phyloP scores from a whole-genome alignment of 2,888 invertebrate species.

The Brachyptera putata region DNA sequence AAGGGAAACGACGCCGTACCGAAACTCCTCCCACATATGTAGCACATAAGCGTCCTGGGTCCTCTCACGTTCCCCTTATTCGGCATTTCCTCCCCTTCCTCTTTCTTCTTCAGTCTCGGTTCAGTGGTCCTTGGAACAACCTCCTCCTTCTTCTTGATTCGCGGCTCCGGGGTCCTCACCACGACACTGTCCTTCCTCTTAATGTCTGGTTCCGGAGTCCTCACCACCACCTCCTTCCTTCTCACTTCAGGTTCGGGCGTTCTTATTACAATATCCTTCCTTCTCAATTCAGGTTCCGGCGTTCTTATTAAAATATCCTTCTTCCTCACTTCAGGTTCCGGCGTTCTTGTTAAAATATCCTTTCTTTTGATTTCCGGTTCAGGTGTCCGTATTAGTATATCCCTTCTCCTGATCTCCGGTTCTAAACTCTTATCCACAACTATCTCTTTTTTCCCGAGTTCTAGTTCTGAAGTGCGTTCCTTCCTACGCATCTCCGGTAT shows the following conservation, averaged over 20 bases:
- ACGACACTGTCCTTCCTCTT: not conserved
- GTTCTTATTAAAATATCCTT: too few relatives aligned
- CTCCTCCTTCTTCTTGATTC: not conserved
- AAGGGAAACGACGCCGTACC: constrained; percentile 60
- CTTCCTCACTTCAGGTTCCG: not conserved
- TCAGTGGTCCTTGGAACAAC: not conserved
- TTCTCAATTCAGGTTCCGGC: not conserved
- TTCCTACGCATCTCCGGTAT: not conserved
- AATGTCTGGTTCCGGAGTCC: not conserved
- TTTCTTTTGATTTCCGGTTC: not conserved
- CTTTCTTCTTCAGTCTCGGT: not conserved
- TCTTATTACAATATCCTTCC: not conserved
- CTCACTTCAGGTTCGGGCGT: not conserved
- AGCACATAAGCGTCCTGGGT: constrained; percentile 51
- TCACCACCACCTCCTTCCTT: not conserved
- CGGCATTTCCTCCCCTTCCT: not conserved
- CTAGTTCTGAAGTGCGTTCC: not conserved
- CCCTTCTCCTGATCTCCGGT: not conserved
- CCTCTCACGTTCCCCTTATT: not conserved
- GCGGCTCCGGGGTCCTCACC: constrained; percentile 3
- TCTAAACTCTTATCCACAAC: not conserved
- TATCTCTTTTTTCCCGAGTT: not conserved
- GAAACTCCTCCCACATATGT: constrained; percentile 62
- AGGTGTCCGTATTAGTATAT: not conserved
- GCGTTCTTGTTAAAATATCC: too few relatives aligned